Evolutionary conservation across 23 tunicate genomes (phyloP).

Genomic region (Corella eumyota): DNA sequence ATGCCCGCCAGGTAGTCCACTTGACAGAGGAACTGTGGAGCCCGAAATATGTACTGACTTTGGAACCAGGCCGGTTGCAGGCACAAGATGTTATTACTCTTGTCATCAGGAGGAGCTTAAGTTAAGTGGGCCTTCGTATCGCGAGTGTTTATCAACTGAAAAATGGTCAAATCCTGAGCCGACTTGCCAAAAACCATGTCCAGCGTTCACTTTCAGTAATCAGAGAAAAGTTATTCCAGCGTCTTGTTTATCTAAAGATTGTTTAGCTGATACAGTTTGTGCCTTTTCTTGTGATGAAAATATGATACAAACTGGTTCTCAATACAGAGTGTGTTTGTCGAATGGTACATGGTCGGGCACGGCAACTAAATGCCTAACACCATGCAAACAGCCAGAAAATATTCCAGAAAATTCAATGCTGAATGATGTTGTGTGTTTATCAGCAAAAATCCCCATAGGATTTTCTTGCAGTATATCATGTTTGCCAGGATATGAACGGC

Average conservation of each 20-base stretch:
- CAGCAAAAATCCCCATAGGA: constrained; percentile 9
- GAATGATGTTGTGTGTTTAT: constrained; percentile 18
- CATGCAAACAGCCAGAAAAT: constrained; percentile 16
- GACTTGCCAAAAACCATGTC: constrained; percentile 59
- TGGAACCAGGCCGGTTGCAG: constrained; percentile 5
- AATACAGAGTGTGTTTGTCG: constrained; percentile 17
- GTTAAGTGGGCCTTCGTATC: constrained; percentile 8
- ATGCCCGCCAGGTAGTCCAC: constrained; percentile 22
- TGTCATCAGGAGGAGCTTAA: constrained; percentile 36
- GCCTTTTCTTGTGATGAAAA: constrained; percentile 15
- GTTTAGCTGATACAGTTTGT: constrained; percentile 34
- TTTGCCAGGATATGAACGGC: constrained; percentile 16
- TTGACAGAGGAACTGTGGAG: constrained; percentile 19
- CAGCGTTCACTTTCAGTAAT: background rate
- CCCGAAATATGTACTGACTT: constrained; percentile 26
- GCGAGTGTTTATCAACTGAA: constrained; percentile 29
- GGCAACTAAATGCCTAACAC: constrained; percentile 14
- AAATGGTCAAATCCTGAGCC: constrained; percentile 28
- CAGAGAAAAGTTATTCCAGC: constrained; percentile 27
- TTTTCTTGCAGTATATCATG: constrained; percentile 28
- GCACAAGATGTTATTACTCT: constrained; percentile 19
- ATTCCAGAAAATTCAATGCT: constrained; percentile 8
- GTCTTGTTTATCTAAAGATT: constrained; percentile 5
- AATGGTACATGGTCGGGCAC: constrained; percentile 59
- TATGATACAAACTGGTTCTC: constrained; percentile 18